Evolutionary conservation across 2,113 vertebrate species (phyloP), one percentile per base, ranked within the genome.

Genomic region (Aptenodytes patagonicus): DNA sequence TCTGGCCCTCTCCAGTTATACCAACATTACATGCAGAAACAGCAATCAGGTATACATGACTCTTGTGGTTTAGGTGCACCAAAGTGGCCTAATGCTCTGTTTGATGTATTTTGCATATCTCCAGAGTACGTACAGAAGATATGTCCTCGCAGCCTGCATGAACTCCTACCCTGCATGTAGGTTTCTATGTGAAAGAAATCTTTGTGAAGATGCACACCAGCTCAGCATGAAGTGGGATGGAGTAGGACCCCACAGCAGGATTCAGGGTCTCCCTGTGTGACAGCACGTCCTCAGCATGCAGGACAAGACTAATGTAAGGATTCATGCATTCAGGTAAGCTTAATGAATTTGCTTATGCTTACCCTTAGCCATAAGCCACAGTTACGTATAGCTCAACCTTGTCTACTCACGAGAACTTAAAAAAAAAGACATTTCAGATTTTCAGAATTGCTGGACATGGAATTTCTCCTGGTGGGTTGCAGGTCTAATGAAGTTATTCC

Each of bases 361-460:
- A 47, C 7, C 13, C 6, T 70, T 57, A 25, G 7, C 7, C 24
- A 19, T 54, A 70, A 36, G 2, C 6, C 44, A n/a, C 7, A 29
- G 18, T 17, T 61, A 61, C 5, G 19, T 44, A 3, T 31, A 60
- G 11, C 2, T 80, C n/a, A 60, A 54, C 19, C 10, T 46, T 77
- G 13, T 7, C 14, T 61, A 60, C 0, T 5, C 6, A 34, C 0
- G 3, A 32, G 22, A 51, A 46, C 57, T 34, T 0, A 4, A 8
- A 24, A 52, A 72, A 57, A 7, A 25, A 70, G 13, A 24, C 21
- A 60, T 60, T 64, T 64, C 8, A 49, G 15, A 36, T 62, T 64
- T 76, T 28, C 6, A 51, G 2, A 52, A 47, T 52, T 62, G 5
- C 28, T 62, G 22, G 15, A 25, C 2, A 2, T 31, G 7, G 9